These are phyloP conservation scores for Lordiphosa clarofinis DNA, from an alignment of 1,140 invertebrate genomes.

Conservation along the genomic window DNA sequence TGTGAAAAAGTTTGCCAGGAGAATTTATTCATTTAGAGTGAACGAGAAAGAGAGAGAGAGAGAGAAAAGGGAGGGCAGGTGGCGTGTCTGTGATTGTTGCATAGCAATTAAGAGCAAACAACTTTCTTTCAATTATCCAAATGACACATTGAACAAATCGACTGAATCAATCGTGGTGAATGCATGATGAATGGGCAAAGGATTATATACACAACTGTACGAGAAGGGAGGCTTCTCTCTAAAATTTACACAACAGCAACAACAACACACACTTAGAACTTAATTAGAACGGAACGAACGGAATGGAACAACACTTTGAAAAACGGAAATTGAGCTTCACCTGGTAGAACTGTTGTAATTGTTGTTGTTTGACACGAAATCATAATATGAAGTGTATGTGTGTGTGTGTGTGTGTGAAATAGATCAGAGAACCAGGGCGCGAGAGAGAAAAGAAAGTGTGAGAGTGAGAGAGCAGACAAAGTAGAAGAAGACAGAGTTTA, in stretches of 20 bases:
- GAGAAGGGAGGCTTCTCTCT: no score
- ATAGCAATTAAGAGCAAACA: slow-evolving; percentile 50
- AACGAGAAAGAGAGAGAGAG: background rate
- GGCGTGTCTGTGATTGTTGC: slow-evolving; percentile 8
- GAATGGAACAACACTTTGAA: slow-evolving; percentile 40
- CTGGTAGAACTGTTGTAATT: slow-evolving; percentile 74
- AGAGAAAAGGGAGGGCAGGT: background rate
- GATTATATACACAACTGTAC: background rate
- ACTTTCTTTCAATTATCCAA: slow-evolving; percentile 53
- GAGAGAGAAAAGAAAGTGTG: slow-evolving; percentile 48
- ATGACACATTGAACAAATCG: slow-evolving; percentile 53
- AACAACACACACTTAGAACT: slow-evolving; percentile 3
- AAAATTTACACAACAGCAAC: background rate
- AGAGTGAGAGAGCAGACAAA: slow-evolving; percentile 71
- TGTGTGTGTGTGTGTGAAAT: slow-evolving; percentile 14
- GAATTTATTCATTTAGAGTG: slow-evolving; percentile 31
- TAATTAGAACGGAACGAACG: slow-evolving; percentile 23
- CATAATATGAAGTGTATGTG: slow-evolving; percentile 30
- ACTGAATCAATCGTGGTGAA: slow-evolving; percentile 7
- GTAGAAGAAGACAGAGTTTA: slow-evolving; percentile 56
- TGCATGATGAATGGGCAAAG: background rate
- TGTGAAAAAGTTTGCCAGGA: slow-evolving; percentile 5
- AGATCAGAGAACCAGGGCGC: slow-evolving; percentile 29
- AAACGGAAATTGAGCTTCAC: slow-evolving; percentile 73
- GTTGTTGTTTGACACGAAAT: slow-evolving; percentile 27